Evolutionary conservation across 2,113 vertebrate species (phyloP).

Genomic region (Percina caprodes): DNA sequence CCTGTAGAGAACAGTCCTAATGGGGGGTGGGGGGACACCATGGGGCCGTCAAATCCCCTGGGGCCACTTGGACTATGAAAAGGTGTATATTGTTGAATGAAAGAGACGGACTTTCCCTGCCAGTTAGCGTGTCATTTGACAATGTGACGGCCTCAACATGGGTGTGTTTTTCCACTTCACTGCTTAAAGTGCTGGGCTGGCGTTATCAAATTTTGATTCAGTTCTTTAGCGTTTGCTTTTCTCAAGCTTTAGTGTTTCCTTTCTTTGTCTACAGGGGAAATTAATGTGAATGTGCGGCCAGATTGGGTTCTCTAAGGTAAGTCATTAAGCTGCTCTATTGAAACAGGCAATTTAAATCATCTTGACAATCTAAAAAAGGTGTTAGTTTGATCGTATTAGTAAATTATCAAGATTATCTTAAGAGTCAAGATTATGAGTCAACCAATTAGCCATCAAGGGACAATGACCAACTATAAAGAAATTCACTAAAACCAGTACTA

Average conservation of each 20-base stretch:
- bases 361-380: conserved; percentile 14
- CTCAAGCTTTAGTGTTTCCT: conserved; percentile 27
- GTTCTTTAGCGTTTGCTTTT: conserved; percentile 51
- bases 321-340: background rate
- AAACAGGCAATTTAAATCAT: conserved; percentile 31
- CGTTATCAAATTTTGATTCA: conserved; percentile 44
- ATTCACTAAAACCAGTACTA: conserved; percentile 5
- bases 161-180: conserved; percentile 50
- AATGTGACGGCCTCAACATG: background rate
- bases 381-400: conserved; percentile 32
- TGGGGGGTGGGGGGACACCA: conserved; percentile 27
- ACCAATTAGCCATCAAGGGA: conserved; percentile 22
- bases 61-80: conserved; percentile 44
- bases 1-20: conserved; percentile 71
- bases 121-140: conserved; percentile 40
- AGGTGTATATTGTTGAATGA: conserved; percentile 54
- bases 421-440: conserved; percentile 31
- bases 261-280: conserved; percentile 17
- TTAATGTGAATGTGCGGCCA: conserved; percentile 10
- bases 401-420: background rate
- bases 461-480: conserved; percentile 25
- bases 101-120: conserved; percentile 55
- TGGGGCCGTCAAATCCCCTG: conserved; percentile 37
- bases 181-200: conserved; percentile 26
- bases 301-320: background rate